Base-by-base conservation (phyloP, 1,140 invertebrate species). In the Dolichoris vasculosae region DNA sequence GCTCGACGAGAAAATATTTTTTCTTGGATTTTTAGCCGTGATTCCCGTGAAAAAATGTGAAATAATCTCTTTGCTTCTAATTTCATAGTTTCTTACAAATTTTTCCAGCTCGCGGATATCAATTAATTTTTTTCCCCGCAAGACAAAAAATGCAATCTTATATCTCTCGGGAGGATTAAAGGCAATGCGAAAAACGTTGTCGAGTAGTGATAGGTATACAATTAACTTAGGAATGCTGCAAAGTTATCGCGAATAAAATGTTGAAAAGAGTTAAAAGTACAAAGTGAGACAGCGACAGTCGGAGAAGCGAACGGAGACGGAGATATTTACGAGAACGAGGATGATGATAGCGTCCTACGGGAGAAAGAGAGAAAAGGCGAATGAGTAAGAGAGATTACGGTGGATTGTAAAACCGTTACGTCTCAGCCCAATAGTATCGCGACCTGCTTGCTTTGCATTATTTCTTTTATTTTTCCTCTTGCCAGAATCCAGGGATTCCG, bases 321-420 rank as follows among this genome's bases (percentile, higher is more conserved):
- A 51, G 69, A 82, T 82, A 73, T 82, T 82, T 82, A 82, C 63
- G 76, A 78, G 76, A 51, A 78, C 69, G 51, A 82, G 71, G 17
- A 83, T 35, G 82, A 83, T 83, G 64, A 55, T 38, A 55, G n/a
- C n/a, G n/a, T n/a, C 55, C 71, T 30, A 30, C 71, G n/a, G 81
- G 46, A 43, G 51, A 64, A 51, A 67, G 35, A 80, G 20, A 80
- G 59, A 43, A 64, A 30, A 40, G 59, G 78, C 40, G 67, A 84
- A 75, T 51, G 79, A 86, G 67, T 32, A 77, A 78, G 84, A 63
- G 76, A 84, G 59, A 80, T 87, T 88, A 86, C 86, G 82, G 75
- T 84, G 76, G 84, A 86, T 64, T 82, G 83, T 73, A 82, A 79
- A 86, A 91, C 90, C 90, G 89, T 90, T 91, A 91, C 83, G 86